Conservation (phyloP, 2,888 invertebrate genomes). For the Corythucha ciliata region DNA sequence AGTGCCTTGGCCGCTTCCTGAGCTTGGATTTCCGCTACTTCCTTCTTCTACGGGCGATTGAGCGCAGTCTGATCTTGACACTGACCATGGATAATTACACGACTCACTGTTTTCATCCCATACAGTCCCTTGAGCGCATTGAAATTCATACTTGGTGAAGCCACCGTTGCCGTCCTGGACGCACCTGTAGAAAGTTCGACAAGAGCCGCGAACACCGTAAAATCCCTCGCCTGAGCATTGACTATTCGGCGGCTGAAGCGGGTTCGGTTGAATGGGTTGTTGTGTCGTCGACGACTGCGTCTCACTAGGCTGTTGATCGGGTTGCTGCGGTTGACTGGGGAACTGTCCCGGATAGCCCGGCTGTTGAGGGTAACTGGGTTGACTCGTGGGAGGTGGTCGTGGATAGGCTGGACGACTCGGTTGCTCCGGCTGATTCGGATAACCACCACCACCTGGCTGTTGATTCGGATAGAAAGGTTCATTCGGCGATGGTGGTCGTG, state of each 20-base stretch:
- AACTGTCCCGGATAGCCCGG: background rate
- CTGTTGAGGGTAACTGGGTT: too few relatives aligned
- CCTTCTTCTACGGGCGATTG: conserved; percentile 13
- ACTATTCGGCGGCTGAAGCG: conserved; percentile 18
- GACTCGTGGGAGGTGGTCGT: too few relatives aligned
- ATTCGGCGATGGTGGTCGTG: too few relatives aligned
- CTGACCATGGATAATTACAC: conserved; percentile 61
- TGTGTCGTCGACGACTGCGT: background rate
- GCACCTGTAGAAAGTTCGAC: conserved; percentile 43
- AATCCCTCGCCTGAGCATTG: conserved; percentile 36
- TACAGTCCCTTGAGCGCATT: conserved; percentile 49
- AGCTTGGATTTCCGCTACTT: conserved; percentile 11
- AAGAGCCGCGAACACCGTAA: conserved; percentile 38
- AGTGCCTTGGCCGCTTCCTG: too few relatives aligned
- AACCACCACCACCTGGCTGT: too few relatives aligned
- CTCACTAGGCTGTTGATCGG: background rate
- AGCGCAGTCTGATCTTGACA: conserved; percentile 36
- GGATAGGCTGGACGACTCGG: conserved; percentile 13
- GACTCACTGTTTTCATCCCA: conserved; percentile 50
- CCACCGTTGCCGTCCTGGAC: conserved; percentile 36
- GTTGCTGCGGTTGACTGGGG: conserved; percentile 1
- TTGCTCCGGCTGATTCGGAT: conserved; percentile 20
- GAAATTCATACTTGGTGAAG: conserved; percentile 46
- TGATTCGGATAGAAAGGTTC: too few relatives aligned
- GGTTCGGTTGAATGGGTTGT: conserved; percentile 18